These are phyloP conservation scores for Troides oblongomaculatus DNA, from an alignment of 2,888 invertebrate genomes.

Conservation along the genomic window DNA sequence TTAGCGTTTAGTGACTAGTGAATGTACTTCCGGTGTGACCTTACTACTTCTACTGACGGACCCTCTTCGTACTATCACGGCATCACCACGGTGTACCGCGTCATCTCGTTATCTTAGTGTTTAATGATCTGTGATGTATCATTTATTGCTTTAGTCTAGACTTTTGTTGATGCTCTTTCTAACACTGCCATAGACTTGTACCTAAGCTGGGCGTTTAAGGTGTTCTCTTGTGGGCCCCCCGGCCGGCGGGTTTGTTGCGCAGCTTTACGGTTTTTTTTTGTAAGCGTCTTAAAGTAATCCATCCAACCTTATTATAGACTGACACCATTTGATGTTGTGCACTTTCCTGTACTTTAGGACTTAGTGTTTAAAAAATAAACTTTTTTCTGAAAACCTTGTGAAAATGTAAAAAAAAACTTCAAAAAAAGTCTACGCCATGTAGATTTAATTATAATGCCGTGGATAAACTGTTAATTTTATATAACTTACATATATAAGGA, in stretches of 20 bases:
- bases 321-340: slow-evolving; percentile 77
- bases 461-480: slow-evolving; percentile 45
- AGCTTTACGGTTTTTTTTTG: slow-evolving; percentile 44
- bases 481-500: slow-evolving; percentile 51
- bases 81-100: slow-evolving; percentile 45
- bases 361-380: slow-evolving; percentile 45
- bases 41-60: slow-evolving; percentile 61
- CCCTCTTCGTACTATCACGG: slow-evolving; percentile 51
- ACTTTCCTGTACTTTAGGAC: slow-evolving; percentile 69
- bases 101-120: slow-evolving; percentile 58
- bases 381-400: slow-evolving; percentile 37
- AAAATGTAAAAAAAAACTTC: slow-evolving; percentile 51
- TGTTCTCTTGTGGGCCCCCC: slow-evolving; percentile 23
- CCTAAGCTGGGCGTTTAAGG: slow-evolving; percentile 23
- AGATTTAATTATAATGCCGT: slow-evolving; percentile 56
- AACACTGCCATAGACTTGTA: slow-evolving; percentile 47
- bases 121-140: slow-evolving; percentile 73
- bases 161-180: slow-evolving; percentile 34
- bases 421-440: slow-evolving; percentile 41
- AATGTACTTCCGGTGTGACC: slow-evolving; percentile 73
- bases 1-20: slow-evolving; percentile 62
- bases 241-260: slow-evolving; percentile 34
- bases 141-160: slow-evolving; percentile 54
- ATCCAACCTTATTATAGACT: slow-evolving; percentile 78
- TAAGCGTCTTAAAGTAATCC: slow-evolving; percentile 62